phyloP scores from a whole-genome alignment of 1,140 invertebrate species.

The Carposina sasakii region DNA sequence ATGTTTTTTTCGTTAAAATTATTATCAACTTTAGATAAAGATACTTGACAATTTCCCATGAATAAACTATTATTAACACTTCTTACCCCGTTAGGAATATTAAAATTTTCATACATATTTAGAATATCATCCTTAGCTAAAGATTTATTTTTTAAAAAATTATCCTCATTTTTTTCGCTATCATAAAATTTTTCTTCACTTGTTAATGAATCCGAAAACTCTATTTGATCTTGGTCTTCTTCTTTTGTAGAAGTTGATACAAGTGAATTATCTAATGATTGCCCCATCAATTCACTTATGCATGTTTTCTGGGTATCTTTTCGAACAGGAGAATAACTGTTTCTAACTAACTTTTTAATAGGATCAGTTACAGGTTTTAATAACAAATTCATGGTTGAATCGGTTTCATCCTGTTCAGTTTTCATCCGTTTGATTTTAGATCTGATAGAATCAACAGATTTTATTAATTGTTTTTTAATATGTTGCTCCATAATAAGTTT shows the following conservation, averaged over 20 bases:
- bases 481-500: slow-evolving; percentile 20
- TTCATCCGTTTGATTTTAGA: slow-evolving; percentile 11
- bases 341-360: slow-evolving; percentile 12
- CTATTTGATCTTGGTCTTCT: no score
- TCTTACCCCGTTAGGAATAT: slow-evolving; percentile 11
- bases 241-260: no score
- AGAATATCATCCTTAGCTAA: no score
- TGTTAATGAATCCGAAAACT: no score
- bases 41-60: slow-evolving; percentile 8
- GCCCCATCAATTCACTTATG: no score
- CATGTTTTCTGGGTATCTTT: no score
- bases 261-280: no score
- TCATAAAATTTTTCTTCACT: no score
- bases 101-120: slow-evolving; percentile 10
- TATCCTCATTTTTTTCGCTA: no score
- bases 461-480: slow-evolving; percentile 17
- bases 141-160: no score
- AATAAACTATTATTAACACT: slow-evolving; percentile 11
- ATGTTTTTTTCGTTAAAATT: slow-evolving; percentile 4
- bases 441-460: slow-evolving; percentile 11
- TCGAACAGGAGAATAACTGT: no score
- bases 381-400: slow-evolving; percentile 7
- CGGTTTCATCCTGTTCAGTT: no score
- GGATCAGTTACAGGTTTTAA: slow-evolving; percentile 13
- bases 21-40: slow-evolving; percentile 14